Evolutionary conservation across 2,797 vertebrate genomes (phyloP), one percentile per base, ranked within the genome.

Genomic region (Denticeps clupeoides): DNA sequence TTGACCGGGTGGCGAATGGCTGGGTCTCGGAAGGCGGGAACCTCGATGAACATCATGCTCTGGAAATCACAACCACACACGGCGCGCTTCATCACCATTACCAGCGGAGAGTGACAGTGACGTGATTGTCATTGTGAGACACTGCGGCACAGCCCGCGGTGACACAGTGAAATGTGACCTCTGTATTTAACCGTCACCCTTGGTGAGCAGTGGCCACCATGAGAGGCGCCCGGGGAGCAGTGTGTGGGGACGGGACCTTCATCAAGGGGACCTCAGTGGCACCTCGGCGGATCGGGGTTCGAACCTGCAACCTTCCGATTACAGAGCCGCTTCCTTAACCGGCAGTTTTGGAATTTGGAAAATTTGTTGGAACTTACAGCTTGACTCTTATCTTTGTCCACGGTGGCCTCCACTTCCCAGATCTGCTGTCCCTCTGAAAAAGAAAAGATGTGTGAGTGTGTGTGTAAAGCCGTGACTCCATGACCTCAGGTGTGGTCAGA

Each of bases 351-450:
- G 13, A 12, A 31, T 8, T 25, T 25, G 9, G 2, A 38, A 21
- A 18, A 18, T 38, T 35, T 2, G n/a, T 3, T 11, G 41, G n/a
- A 44, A 88, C 93, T 79, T 80, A 99, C 95, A 32, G 90, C 80
- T 62, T 99, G 93, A 73, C 93, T 97, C 76, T 99, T 99, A 58
- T 99, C 95, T 76, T 97, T 99, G 79, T 99, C 95, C 66, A 99
- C 90, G 0, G 89, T 95, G n/a, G 95, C 93, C 62, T 97, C 93
- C 83, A 88, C 84, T 71, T 99, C 95, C 95, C 95, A 99, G 61
- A 94, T 86, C 56, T 98, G 93, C 73, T 95, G 91, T 21, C 95
- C 93, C 69, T 98, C 95, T 99, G 69, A 7, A 41, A 3, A 56
- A 27, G 54, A 11, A 12, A 7, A 27, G 12, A 15, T 15, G 24